Percentiles rank a stretch among this genome's conserved stretches.
These are phyloP conservation scores for Amyelois transitella DNA, from an alignment of 1,140 invertebrate species.

Conservation along the genomic window DNA sequence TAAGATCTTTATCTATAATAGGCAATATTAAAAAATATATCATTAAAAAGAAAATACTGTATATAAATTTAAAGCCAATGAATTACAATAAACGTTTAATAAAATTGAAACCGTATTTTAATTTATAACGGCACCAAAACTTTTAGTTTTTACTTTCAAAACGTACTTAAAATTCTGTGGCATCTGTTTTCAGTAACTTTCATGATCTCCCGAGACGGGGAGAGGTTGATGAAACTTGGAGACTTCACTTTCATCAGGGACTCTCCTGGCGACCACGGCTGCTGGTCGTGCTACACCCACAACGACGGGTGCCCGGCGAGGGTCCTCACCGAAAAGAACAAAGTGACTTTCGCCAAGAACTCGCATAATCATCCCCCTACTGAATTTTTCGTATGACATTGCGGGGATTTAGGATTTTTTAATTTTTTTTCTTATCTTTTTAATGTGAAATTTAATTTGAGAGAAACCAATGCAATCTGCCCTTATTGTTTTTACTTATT, in stretches of 20 bases:
- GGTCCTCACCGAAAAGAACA: slow-evolving; percentile 44
- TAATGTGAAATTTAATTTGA: background rate
- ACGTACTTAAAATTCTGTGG: too few species aligned
- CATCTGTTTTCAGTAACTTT: slow-evolving; percentile 57
- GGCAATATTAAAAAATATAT: too few species aligned
- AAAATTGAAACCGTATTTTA: background rate
- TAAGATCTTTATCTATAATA: too few species aligned
- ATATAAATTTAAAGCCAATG: too few species aligned
- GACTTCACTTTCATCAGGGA: slow-evolving; percentile 58
- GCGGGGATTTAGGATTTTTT: background rate
- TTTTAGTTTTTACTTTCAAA: background rate
- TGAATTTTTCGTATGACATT: slow-evolving; percentile 61
- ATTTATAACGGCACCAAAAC: background rate
- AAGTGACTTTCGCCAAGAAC: slow-evolving; percentile 46
- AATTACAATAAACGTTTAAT: too few species aligned
- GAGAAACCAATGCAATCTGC: background rate
- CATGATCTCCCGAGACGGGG: slow-evolving; percentile 56
- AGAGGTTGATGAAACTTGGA: slow-evolving; percentile 52
- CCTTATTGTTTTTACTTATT: too few species aligned
- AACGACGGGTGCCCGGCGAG: slow-evolving; percentile 48
- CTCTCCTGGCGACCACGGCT: slow-evolving; percentile 30
- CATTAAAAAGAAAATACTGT: too few species aligned
- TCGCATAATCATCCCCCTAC: slow-evolving; percentile 58
- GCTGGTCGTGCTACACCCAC: slow-evolving; percentile 63
- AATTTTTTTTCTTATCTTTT: background rate